phyloP scores from a whole-genome alignment of 2,797 vertebrate species.

The Myoxocephalus aenaeus region DNA sequence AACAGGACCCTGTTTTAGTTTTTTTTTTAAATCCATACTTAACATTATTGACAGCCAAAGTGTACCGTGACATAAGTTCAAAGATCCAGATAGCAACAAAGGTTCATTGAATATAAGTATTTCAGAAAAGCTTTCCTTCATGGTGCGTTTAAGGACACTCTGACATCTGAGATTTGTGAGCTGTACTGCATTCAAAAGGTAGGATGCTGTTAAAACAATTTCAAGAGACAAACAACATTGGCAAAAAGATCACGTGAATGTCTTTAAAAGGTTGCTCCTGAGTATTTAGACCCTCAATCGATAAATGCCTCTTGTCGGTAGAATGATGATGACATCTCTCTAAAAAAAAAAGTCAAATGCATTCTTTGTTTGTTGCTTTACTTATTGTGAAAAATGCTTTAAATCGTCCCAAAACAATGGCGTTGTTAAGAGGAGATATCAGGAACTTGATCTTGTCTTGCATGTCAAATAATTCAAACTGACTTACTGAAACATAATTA shows the following conservation, averaged over 20 bases:
- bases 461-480: background rate
- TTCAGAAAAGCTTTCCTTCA: background rate
- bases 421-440: background rate
- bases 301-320: background rate
- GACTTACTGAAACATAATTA: background rate
- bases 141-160: slow-evolving; percentile 18
- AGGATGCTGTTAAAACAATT: slow-evolving; percentile 1
- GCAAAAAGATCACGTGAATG: slow-evolving; percentile 11
- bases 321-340: background rate
- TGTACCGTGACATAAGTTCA: background rate
- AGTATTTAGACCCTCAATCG: background rate
- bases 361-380: slow-evolving; percentile 1
- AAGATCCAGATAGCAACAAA: background rate
- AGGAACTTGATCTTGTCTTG: background rate
- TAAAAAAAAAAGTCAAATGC: background rate
- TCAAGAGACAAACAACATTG: slow-evolving; percentile 11
- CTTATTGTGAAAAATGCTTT: background rate
- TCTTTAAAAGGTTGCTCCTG: slow-evolving; percentile 15
- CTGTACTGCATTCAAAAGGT: background rate
- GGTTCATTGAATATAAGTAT: background rate
- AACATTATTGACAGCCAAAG: background rate
- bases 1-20: slow-evolving; percentile 52
- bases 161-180: slow-evolving; percentile 13
- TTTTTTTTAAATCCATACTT: slow-evolving; percentile 41
- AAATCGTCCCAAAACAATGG: background rate